Evolutionary conservation across 2,888 invertebrate species (phyloP), one percentile per base, ranked within the genome.

Genomic region (Synergus laeviventris): DNA sequence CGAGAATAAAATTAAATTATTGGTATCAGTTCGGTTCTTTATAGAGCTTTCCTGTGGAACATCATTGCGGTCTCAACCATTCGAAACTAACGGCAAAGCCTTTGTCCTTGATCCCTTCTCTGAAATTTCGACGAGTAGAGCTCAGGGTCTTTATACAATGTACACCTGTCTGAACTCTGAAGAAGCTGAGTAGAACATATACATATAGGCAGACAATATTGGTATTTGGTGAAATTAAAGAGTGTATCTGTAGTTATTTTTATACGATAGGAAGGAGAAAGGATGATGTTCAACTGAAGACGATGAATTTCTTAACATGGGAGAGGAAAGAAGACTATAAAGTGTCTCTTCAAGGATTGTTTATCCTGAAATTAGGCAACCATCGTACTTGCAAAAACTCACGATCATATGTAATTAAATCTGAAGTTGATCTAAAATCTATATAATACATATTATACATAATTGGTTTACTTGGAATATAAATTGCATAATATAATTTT

Each of bases 101-200:
- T 56, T 64, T 80, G 82, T 80, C 83, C 83, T 83, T 82, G 83
- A 82, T 83, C 83, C 83, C 80, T 82, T 82, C 81, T 80, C 81
- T 83, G 74, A 75, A 75, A 79, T 81, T 77, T 64, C 75, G 76
- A 54, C 74, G 76, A 74, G 64, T 66, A 39, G 16, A 56, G 45
- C 54, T 66, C n/a, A 49, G 49, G 73, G 45, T 56, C 74, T 42
- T 18, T 11, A 39, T 39, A 11, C 11, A 39, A 5, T n/a, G 38
- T 38, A 59, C 60, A 59, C 59, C 59, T 60, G 39, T 59, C 56
- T 39, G 45, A 56, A 49, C 4, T 31, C 31, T 31, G 42, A 8
- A 8, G 59, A 74, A 74, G 39, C 59, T 39, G 42, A 59, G 54
- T 59, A 16, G 59, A 36, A 54, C 54, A 73, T 38, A 62, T 24